Base-by-base conservation (phyloP, 2,797 vertebrate species). In the Leptoclinus maculatus region DNA sequence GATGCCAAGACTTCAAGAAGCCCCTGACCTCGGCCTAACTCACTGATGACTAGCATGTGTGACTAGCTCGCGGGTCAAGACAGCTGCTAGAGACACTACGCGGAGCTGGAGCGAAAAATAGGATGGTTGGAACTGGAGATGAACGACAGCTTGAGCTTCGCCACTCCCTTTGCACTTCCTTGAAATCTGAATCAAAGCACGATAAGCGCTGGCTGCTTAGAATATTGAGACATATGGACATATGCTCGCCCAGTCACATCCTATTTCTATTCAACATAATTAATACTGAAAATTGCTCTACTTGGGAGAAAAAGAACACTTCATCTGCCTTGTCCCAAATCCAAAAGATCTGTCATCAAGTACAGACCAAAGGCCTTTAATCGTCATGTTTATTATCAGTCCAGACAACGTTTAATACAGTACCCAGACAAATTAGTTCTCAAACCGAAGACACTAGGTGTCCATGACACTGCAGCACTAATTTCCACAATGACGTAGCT, bases 21-120 rank as follows among this genome's bases (percentile, higher is more conserved):
- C 94, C 93, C 92, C 94, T 94, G 94, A 95, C 95, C 94, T 91
- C 77, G 79, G 87, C 87, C 85, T 94, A 94, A 93, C 89, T 94
- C 88, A 82, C 93, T 95, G 95, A 96, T 95, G 94, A 94, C 92
- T 94, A 93, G 94, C 94, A 96, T 94, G 93, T 96, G 95, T 95
- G 94, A 91, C 94, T 89, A 89, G 89, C 84, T 72, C 87, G 81
- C 85, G 78, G 91, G 91, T 93, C 87, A 91, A 89, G 89, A 93
- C 94, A 94, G 94, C 93, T 95, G 94, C 90, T 91, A 82, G 89
- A 93, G 87, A 92, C 87, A 87, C 91, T 87, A 82, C 63, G 78
- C 57, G 71, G 71, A 86, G 68, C 79, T 62, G 79, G 78, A 66
- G 63, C 83, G 78, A 79, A 88, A 86, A 86, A 85, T 76, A 78